phyloP scores from a whole-genome alignment of 2,113 vertebrate species.

The Caracal caracal region DNA sequence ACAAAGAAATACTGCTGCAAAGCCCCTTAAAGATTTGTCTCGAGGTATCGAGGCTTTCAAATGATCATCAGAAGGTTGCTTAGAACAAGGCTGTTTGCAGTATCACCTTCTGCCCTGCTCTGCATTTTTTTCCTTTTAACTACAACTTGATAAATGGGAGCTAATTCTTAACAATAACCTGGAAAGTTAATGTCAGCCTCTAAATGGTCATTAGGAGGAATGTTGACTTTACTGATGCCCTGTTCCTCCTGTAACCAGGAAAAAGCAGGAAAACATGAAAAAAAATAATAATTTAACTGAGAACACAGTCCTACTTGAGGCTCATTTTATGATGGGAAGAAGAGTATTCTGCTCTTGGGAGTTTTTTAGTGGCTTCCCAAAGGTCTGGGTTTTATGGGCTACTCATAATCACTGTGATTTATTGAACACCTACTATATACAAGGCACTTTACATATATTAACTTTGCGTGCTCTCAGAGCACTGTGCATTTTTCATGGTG shows the following conservation, averaged over 20 bases:
- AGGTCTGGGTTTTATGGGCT: constrained; percentile 67
- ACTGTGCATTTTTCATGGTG: not conserved
- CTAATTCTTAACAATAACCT: constrained; percentile 80
- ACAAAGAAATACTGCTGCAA: not conserved
- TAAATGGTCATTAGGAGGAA: constrained; percentile 74
- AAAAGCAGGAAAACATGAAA: not conserved
- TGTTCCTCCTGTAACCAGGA: constrained; percentile 72
- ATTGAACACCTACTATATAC: constrained; percentile 71
- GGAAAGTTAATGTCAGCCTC: constrained; percentile 79
- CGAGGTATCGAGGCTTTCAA: not conserved
- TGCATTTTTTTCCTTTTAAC: constrained; percentile 79
- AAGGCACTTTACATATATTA: constrained; percentile 56
- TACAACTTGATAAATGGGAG: constrained; percentile 80
- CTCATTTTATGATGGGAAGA: constrained; percentile 11
- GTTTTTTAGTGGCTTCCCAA: constrained; percentile 41
- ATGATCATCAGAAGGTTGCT: constrained; percentile 8
- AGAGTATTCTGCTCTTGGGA: not conserved
- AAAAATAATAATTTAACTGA: not conserved
- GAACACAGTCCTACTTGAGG: not conserved
- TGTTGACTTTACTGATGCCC: constrained; percentile 72
- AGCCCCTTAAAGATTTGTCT: constrained; percentile 31
- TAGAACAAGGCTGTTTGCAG: not conserved
- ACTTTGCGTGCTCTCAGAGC: not conserved
- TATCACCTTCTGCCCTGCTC: constrained; percentile 79
- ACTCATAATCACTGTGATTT: constrained; percentile 66